Percentiles rank a stretch among this genome's conserved stretches.
Evolutionary conservation across 2,113 vertebrate species (phyloP).

Genomic region (Zosterops japonicus): DNA sequence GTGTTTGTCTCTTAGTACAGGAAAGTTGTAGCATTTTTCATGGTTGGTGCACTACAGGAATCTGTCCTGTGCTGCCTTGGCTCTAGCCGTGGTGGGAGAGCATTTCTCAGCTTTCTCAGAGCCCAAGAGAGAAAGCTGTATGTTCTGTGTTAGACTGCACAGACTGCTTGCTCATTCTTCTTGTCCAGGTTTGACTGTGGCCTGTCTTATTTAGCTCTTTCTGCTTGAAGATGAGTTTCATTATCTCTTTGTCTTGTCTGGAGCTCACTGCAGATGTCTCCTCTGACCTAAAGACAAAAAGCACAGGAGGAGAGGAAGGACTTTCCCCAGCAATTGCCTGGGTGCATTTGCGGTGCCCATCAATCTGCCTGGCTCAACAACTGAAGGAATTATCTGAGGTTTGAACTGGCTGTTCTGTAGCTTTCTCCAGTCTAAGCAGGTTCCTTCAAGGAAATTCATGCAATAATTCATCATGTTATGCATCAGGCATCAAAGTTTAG

Average conservation of each 20-base stretch:
- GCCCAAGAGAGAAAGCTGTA: background rate
- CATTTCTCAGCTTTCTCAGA: background rate
- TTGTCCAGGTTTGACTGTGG: background rate
- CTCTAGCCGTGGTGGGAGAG: background rate
- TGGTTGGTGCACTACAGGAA: background rate
- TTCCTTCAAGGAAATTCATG: background rate
- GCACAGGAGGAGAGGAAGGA: background rate
- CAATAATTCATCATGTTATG: background rate
- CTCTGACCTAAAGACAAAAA: background rate
- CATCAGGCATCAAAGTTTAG: background rate
- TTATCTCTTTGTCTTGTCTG: background rate
- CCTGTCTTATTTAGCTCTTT: background rate
- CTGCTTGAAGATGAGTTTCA: background rate
- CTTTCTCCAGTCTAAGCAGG: background rate
- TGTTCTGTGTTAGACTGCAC: background rate
- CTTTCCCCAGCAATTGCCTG: background rate
- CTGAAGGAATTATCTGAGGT: background rate
- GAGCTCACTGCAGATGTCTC: background rate
- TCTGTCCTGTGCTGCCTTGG: background rate
- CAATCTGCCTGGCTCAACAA: background rate
- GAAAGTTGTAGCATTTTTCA: background rate
- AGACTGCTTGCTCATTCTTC: background rate
- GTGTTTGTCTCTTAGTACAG: background rate
- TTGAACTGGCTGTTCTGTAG: background rate
- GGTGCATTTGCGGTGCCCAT: fast-evolving